Base-by-base conservation (phyloP, 2,888 invertebrate genomes). In the Peribatodes rhomboidaria region DNA sequence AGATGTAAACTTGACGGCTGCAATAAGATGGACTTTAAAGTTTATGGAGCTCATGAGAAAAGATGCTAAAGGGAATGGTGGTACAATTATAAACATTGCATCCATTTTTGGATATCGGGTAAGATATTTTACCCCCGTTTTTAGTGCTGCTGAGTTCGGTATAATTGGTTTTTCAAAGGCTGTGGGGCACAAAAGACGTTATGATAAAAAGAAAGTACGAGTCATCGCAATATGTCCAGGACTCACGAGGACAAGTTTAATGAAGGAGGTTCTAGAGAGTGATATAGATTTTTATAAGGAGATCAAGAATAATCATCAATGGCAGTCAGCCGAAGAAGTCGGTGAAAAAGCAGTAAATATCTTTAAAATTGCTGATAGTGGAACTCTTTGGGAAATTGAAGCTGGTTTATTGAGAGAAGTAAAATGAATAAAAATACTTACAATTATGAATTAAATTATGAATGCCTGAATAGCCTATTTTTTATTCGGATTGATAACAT, bases 81-180 rank as follows among this genome's bases (percentile, higher is more conserved):
- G 95, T 3, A 90, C 93, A 2, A 92, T 96, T 49, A 87, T 95
- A 16, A 96, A 96, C 77, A 84, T 95, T 39, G 88, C 95, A 1
- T 95, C 95, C 0, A 90, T 94, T 13, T 90, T 94, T 62, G 95
- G 95, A 0, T 86, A 93, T 37, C 81, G 85, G 67, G 83, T 92
- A 0, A 78, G 88, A 46, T 87, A 89, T 27, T 88, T 88, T 22
- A 77, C 88, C 47, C 94, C 95, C 0, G 84, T 94, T 10, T 79
- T 77, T 39, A 71, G 71, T 52, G 62, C 78, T 2, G 74, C 80
- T 0, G 77, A 79, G 41, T 88, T 88, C 63, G 94, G 91, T 16
- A 89, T 94, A 1, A 76, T 92, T 33, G 94, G 94, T 7, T 83
- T 94, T 57, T 87, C 89, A 31, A 86, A 86, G 57, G 88, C 91